Conservation (phyloP, 1,140 invertebrate species). For the Rhopalosiphum maidis region DNA sequence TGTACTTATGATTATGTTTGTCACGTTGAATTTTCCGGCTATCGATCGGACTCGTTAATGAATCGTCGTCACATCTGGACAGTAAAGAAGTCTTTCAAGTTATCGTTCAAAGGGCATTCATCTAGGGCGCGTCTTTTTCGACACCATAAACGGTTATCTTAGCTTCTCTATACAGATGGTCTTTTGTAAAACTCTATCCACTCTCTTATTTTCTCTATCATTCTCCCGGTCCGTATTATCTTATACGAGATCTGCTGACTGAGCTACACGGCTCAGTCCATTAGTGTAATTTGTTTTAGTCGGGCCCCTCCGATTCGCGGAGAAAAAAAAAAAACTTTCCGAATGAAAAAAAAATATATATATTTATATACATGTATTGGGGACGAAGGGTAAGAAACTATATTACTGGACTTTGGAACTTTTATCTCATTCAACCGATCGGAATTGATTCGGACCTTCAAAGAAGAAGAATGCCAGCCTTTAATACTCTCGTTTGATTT, state of each 20-base stretch:
- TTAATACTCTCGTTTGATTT: slow-evolving; percentile 55
- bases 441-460: slow-evolving; percentile 55
- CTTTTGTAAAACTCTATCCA: slow-evolving; percentile 4
- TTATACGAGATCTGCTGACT: slow-evolving; percentile 47
- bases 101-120: slow-evolving; percentile 45
- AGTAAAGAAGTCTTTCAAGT: not conserved
- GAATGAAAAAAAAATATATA: slow-evolving; percentile 24
- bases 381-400: slow-evolving; percentile 45
- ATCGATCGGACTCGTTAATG: not conserved
- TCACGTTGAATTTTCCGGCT: not conserved
- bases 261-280: slow-evolving; percentile 32
- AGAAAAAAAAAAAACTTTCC: slow-evolving; percentile 55
- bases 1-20: not conserved
- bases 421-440: slow-evolving; percentile 56
- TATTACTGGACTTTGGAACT: slow-evolving; percentile 54
- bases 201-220: not conserved
- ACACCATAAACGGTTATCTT: slow-evolving; percentile 52
- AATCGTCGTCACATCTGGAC: slow-evolving; percentile 34
- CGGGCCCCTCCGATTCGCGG: not conserved
- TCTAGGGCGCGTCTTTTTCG: slow-evolving; percentile 37
- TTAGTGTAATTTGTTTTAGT: slow-evolving; percentile 57
- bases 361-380: not conserved
- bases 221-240: slow-evolving; percentile 5
- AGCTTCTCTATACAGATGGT: slow-evolving; percentile 15
- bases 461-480: slow-evolving; percentile 48